Evolutionary conservation across 1,140 invertebrate species (phyloP), one percentile per base, ranked within the genome.

Genomic region (Magallana gigas): DNA sequence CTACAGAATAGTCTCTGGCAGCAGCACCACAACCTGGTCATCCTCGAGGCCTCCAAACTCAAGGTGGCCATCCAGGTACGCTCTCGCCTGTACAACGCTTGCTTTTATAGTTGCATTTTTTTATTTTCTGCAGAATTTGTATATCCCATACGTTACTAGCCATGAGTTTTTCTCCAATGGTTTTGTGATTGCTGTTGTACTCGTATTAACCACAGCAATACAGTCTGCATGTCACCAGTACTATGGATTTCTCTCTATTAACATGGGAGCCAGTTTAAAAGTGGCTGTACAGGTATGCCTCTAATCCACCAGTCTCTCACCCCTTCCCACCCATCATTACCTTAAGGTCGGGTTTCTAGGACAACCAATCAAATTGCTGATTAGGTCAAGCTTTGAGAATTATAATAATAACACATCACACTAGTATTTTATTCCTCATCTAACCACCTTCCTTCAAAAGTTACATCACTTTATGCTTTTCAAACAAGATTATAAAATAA

Each of bases 1-100:
- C 94, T 97, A 23, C 97, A 98, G 95, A 97, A 97, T 88, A 96
- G 97, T 56, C 95, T 98, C 82, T 97, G 97, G n/a, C 97, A 98
- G 95, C 96, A 97, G 85, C 97, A 97, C 16, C 97, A 97, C 87
- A 97, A 97, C 94, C 95, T 98, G 64, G 96, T 97, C 12, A 97
- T 97, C 86, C 96, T 97, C 84, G 97, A 97, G 95, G 97, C 97
- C 83, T 97, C 97, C 85, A 96, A 97, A 91, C 95, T 97, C 80
- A 97, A 97, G 95, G 96, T 96, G 64, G 97, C 97, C 84, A 95
- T 98, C 89, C 97, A 98, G 94, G 95, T 95, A 88, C 89, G 83
- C 84, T 29, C 60, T n/a, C 14, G 29, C n/a, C 36, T 48, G 36
- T 48, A 29, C 18, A 16, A 48, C 60, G n/a, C 23, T 76, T 29